Percentiles rank a stretch among this genome's conserved stretches.
Conservation (phyloP, 2,797 vertebrate species). For the Macropus fuliginosus region DNA sequence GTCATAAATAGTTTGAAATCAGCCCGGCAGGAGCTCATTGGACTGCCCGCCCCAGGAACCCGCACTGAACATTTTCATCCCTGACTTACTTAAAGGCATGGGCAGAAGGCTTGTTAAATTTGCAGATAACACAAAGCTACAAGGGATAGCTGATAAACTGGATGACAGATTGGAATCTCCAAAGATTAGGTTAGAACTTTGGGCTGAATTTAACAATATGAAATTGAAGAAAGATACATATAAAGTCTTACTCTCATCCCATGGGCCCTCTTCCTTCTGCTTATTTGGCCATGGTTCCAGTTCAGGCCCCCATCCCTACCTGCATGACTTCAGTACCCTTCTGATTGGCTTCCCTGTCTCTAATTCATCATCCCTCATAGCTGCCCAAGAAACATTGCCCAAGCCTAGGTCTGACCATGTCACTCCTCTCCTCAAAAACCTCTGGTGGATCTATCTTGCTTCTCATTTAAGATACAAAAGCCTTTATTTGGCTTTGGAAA, state of each 20-base stretch:
- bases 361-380: background rate
- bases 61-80: background rate
- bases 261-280: background rate
- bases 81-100: background rate
- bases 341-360: background rate
- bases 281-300: background rate
- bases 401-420: background rate
- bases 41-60: background rate
- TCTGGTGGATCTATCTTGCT: background rate
- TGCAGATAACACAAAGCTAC: background rate
- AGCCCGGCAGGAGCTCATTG: background rate
- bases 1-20: conserved; percentile 2
- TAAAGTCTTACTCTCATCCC: background rate
- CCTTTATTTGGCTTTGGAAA: background rate
- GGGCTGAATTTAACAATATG: background rate
- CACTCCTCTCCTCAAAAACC: background rate
- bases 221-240: background rate
- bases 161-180: background rate
- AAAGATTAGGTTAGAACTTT: background rate
- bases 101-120: background rate
- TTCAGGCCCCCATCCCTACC: background rate
- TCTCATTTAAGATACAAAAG: background rate
- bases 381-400: background rate
- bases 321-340: background rate
- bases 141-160: background rate